These are phyloP conservation scores for Eristalis arbustorum DNA, from an alignment of 2,888 invertebrate species.

Conservation along the genomic window DNA sequence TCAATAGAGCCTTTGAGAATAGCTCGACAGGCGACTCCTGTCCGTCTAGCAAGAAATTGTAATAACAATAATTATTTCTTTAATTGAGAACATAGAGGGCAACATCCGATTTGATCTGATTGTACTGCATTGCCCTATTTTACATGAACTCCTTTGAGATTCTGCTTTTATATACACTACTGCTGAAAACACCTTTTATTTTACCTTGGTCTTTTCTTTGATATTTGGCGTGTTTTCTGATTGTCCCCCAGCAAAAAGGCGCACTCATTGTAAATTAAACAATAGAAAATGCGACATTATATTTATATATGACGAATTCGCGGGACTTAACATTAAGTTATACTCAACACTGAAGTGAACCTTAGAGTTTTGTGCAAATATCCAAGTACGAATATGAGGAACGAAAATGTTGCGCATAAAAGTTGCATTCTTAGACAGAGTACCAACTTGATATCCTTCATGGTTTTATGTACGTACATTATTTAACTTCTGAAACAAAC, in stretches of 20 bases:
- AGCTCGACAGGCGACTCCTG: slow-evolving; percentile 41
- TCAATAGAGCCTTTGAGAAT: slow-evolving; percentile 39
- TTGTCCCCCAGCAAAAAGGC: slow-evolving; percentile 27
- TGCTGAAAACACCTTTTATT: slow-evolving; percentile 15
- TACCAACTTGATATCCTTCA: too few relatives aligned
- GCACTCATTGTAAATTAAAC: background rate
- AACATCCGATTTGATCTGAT: slow-evolving; percentile 7
- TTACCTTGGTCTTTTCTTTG: slow-evolving; percentile 10
- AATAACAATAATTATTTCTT: slow-evolving; percentile 57
- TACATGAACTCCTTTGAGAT: slow-evolving; percentile 26
- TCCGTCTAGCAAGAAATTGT: slow-evolving; percentile 23
- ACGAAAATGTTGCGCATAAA: too few relatives aligned
- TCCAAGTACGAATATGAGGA: too few relatives aligned
- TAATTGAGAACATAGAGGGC: slow-evolving; percentile 15
- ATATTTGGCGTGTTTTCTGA: background rate
- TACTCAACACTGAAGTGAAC: slow-evolving; percentile 7
- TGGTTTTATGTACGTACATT: too few relatives aligned
- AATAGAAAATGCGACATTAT: slow-evolving; percentile 31
- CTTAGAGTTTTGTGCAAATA: background rate
- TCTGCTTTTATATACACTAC: background rate
- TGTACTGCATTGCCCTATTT: slow-evolving; percentile 17
- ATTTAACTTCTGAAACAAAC: too few relatives aligned
- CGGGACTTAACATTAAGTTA: background rate
- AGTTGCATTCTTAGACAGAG: too few relatives aligned
- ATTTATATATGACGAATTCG: slow-evolving; percentile 20